Evolutionary conservation across 2,113 vertebrate species (phyloP), one percentile per base, ranked within the genome.

Genomic region (Sturnus vulgaris): DNA sequence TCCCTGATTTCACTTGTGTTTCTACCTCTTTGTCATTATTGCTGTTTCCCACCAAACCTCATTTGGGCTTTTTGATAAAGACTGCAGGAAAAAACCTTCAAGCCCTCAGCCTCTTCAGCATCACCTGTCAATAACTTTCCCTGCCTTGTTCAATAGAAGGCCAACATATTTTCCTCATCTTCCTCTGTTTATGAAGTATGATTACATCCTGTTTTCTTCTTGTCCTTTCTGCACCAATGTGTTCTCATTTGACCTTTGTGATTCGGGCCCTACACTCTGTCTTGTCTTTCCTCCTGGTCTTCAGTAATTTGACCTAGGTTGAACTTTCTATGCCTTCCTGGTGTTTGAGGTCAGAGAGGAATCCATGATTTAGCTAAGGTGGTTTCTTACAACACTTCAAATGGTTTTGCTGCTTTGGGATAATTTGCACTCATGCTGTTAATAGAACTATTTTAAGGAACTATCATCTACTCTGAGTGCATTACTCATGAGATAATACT

Each of bases 11-110:
- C 71, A 91, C 86, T 90, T 81, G 44, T 55, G 68, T 86, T 94
- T 90, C 71, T 81, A 42, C 72, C 24, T 76, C 64, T 96, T 77
- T 90, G 64, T 82, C 88, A 77, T 80, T 81, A 28, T 39, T 78
- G 42, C 50, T 80, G 16, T 81, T 93, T 94, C 86, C 88, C 82
- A 59, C 52, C 82, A 88, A 82, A 90, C 75, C 56, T 90, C 80
- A 46, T 78, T 93, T 92, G 65, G 78, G 64, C 60, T 75, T 94
- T 94, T 82, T 52, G 35, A 82, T 83, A 90, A 93, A 90, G 92
- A 88, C 27, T 56, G 59, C 47, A 66, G 39, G 30, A 90, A 61
- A 82, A 94, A 83, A n/a, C 42, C 47, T 93, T 66, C 35, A 88
- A 64, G 64, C 33, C 33, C 88, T 81, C 82, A 92, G 16, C 42